Base-by-base conservation (phyloP, 2,888 invertebrate species). In the Ophraella communa region DNA sequence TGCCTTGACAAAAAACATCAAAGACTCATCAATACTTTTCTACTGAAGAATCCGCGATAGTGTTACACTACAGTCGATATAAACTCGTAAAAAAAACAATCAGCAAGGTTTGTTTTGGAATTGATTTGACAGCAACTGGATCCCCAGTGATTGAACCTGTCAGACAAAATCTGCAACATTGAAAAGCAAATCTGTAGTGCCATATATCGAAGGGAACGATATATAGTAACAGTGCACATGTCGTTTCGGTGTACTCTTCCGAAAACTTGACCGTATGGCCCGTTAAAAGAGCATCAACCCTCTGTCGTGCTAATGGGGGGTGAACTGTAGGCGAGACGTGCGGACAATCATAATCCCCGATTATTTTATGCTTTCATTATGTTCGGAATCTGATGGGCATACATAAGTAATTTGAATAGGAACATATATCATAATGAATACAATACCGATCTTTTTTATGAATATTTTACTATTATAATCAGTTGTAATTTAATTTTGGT, bases 301-400 rank as follows among this genome's bases (percentile, higher is more conserved):
- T 66, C 70, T 64, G 69, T 5, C 17, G 35, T 55, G 58, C 39
- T 47, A 45, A 42, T 49, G 54, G 58, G 42, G 62, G 65, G 60
- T 64, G 70, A 69, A 27, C 27, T 66, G 62, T 64, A 66, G 72
- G 64, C 53, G 64, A 70, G 81, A 81, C 81, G 80, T 82, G 81
- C 81, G 80, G 81, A 81, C 82, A 82, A 81, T 81, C 79, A 79
- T 81, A 80, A 80, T 80, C 80, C 79, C 66, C 56, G 70, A 68
- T 65, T 65, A 69, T 65, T 64, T 63, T 54, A 58, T 49, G 27
- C 24, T 54, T 14, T n/a, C 54, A 61, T 45, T 21, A 45, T 45
- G 45, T 21, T 21, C 45, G 3, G 20, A 21, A 20, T 39, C 4
- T 39, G 35, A 17, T 39, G 35, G 35, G 35, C 14, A 5, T 39